Conservation (phyloP, 1,140 invertebrate genomes). For the Agrypnia vestita region DNA sequence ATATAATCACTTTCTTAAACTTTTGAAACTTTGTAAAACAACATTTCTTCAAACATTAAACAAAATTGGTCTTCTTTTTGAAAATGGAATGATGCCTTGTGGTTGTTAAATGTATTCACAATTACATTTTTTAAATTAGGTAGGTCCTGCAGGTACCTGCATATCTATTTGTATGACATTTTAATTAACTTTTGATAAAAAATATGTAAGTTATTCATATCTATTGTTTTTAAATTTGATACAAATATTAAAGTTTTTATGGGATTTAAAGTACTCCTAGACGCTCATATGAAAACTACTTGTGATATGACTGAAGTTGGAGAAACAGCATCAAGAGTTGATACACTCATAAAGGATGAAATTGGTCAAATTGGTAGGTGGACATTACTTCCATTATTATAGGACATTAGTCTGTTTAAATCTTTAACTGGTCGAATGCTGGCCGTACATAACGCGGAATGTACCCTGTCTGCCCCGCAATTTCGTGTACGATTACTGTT, state of each 20-base stretch:
- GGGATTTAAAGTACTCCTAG: constrained; percentile 74
- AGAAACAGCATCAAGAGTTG: constrained; percentile 85
- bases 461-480: no score
- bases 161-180: no score
- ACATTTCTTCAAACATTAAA: neutral
- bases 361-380: constrained; percentile 80
- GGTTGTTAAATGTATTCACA: constrained; percentile 35
- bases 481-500: no score
- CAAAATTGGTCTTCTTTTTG: neutral
- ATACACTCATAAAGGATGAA: constrained; percentile 83
- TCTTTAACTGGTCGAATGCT: no score
- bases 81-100: constrained; percentile 1
- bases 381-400: neutral
- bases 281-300: constrained; percentile 81
- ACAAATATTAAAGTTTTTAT: neutral
- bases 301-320: constrained; percentile 90
- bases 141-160: no score
- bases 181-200: no score
- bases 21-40: neutral
- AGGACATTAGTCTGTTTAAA: no score
- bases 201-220: no score
- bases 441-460: no score
- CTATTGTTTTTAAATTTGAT: no score
- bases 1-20: neutral
- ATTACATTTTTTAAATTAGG: no score